Base-by-base conservation (phyloP, 30 jellyfish, hydroid and myxozoan genomes). In the Aurelia sp. region DNA sequence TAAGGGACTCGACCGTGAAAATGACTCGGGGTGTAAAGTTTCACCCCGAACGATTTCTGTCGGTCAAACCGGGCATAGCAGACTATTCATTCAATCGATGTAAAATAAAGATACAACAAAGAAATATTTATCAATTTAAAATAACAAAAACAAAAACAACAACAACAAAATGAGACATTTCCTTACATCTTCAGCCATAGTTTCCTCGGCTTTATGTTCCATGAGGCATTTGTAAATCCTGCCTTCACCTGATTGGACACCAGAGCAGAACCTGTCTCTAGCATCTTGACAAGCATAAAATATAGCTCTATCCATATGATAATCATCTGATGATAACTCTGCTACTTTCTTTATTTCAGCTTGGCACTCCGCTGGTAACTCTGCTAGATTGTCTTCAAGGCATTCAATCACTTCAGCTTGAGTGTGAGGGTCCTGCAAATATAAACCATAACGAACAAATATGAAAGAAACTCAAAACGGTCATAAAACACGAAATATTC, bases 211-310 rank as follows among this genome's bases (percentile, higher is more conserved):
- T 38, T 76, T 83, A 80, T 94, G 97, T 3, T 86, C 86, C 88
- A 90, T 73, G 19, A 94, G 78, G 78, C 99, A 94, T 78, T 94
- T 86, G 84, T 94, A 94, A 27, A 94, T 74, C 21, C 91, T 76
- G 13, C 99, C 99, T 9, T 84, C 96, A 15, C 99, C 99, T 22
- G 97, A 63, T 81, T 94, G 96, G 0, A 90, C 96, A 19, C 80
- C 87, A 2, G 71, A 22, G 78, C 99, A 94, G 69, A 89, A 88
- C 44, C 94, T 68, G 20, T 79, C 95, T 47, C 99, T 86, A 1
- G 97, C 97, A 51, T 86, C 97, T 71, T 94, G 99, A 86, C 99
- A 94, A 6, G 99, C 97, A 68, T 94, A 94, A 78, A 76, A 94
- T 31, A 94, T 68, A 12, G 99, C 97, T 17, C 99, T 76, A 76